These are phyloP conservation scores for Saguinus midas DNA, from an alignment of 2,113 vertebrate genomes.

Conservation along the genomic window DNA sequence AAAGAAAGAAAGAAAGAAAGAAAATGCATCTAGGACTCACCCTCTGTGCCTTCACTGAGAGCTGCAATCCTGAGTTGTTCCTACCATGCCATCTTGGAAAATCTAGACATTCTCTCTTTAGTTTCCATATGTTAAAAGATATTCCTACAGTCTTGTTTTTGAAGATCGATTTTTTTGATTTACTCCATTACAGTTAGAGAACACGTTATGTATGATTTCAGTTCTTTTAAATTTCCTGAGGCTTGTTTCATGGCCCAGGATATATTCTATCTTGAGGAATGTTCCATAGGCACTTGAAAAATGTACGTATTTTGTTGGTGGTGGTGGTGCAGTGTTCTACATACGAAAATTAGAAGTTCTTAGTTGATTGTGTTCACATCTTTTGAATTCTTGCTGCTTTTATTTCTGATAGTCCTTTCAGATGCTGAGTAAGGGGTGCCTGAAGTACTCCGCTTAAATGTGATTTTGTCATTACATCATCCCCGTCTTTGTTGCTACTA, in stretches of 20 bases:
- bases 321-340: not conserved
- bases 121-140: not conserved
- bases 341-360: not conserved
- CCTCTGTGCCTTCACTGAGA: too few species aligned
- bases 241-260: not conserved
- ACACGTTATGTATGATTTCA: not conserved
- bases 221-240: not conserved
- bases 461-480: not conserved
- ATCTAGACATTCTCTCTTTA: not conserved
- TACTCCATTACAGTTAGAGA: not conserved
- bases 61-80: too few species aligned
- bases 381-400: not conserved
- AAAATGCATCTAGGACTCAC: too few species aligned
- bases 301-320: not conserved
- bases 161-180: not conserved
- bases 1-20: too few species aligned
- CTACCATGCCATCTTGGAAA: too few species aligned
- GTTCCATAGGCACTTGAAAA: not conserved
- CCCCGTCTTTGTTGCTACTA: not conserved
- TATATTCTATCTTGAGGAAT: not conserved
- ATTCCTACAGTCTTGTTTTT: not conserved
- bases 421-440: not conserved
- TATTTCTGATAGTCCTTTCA: not conserved
- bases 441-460: not conserved
- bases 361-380: not conserved